These are phyloP conservation scores for Neodiprion fabricii DNA, from an alignment of 1,140 invertebrate genomes.

Conservation along the genomic window DNA sequence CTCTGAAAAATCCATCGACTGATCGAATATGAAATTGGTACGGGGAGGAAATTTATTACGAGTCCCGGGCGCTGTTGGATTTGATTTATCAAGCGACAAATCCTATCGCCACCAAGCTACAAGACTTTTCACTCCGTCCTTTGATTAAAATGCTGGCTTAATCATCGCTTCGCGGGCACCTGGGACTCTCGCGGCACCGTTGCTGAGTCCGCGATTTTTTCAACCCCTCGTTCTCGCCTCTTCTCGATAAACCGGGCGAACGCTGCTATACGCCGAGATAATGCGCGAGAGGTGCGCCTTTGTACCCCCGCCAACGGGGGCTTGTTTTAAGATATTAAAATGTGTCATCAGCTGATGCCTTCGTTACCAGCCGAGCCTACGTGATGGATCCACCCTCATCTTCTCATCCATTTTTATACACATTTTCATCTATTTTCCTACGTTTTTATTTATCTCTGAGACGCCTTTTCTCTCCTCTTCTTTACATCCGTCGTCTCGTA, in stretches of 20 bases:
- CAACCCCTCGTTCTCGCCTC: not conserved
- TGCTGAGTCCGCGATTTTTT: constrained; percentile 14
- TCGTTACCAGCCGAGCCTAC: constrained; percentile 40
- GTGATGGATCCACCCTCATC: constrained; percentile 41
- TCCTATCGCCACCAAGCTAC: constrained; percentile 53
- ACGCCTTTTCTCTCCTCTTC: not conserved
- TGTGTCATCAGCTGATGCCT: constrained; percentile 57
- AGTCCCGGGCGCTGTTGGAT: constrained; percentile 38
- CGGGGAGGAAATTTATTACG: constrained; percentile 41
- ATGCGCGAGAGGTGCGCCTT: not conserved
- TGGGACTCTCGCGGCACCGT: constrained; percentile 32
- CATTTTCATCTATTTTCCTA: too few species aligned
- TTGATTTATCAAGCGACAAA: constrained; percentile 57
- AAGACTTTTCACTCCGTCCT: constrained; percentile 58
- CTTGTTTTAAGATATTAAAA: constrained; percentile 60
- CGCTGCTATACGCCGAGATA: not conserved
- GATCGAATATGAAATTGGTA: constrained; percentile 35
- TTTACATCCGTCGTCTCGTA: not conserved
- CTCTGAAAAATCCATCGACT: constrained; percentile 5
- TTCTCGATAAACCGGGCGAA: not conserved
- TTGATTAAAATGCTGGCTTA: constrained; percentile 60
- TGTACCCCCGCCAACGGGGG: not conserved
- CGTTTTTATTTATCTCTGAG: too few species aligned
- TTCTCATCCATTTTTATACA: too few species aligned
- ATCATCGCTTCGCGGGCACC: constrained; percentile 47